Conservation (phyloP, 2,888 invertebrate species). For the Proisotoma minuta region DNA sequence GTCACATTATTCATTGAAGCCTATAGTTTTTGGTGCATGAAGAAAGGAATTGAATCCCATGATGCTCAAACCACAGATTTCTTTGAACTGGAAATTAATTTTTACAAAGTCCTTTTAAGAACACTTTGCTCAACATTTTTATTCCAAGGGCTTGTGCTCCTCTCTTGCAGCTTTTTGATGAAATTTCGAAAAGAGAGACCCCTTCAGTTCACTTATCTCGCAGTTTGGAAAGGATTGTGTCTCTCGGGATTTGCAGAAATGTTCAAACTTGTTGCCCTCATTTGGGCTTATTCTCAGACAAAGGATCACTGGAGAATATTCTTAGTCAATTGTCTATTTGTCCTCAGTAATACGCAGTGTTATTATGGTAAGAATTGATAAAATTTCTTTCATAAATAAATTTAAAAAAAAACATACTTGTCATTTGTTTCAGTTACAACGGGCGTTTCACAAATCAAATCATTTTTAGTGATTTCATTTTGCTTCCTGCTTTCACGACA, state of each 20-base stretch:
- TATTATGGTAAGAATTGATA: constrained; percentile 27
- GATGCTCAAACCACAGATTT: constrained; percentile 29
- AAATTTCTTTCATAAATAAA: neutral
- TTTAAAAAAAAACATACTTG: neutral
- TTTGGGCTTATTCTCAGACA: constrained; percentile 42
- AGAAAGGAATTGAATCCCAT: constrained; percentile 38
- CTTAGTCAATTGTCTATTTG: constrained; percentile 38
- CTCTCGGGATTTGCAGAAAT: constrained; percentile 40
- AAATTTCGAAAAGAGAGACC: constrained; percentile 7
- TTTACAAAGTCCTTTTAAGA: constrained; percentile 41
- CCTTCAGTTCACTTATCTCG: constrained; percentile 28
- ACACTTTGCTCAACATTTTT: constrained; percentile 26
- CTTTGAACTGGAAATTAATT: constrained; percentile 45
- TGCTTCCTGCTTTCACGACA: neutral
- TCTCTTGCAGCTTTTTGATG: constrained; percentile 15
- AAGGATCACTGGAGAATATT: constrained; percentile 30
- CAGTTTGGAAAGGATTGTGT: constrained; percentile 43
- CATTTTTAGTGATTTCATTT: neutral
- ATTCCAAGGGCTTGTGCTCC: constrained; percentile 31
- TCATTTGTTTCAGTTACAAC: constrained; percentile 6
- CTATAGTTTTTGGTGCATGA: constrained; percentile 62
- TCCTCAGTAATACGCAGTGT: constrained; percentile 37
- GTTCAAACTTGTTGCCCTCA: constrained; percentile 40
- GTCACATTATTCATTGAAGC: constrained; percentile 75
- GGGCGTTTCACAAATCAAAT: neutral